Base-by-base conservation (phyloP, 2,888 invertebrate genomes). In the Scaptomyza flava region DNA sequence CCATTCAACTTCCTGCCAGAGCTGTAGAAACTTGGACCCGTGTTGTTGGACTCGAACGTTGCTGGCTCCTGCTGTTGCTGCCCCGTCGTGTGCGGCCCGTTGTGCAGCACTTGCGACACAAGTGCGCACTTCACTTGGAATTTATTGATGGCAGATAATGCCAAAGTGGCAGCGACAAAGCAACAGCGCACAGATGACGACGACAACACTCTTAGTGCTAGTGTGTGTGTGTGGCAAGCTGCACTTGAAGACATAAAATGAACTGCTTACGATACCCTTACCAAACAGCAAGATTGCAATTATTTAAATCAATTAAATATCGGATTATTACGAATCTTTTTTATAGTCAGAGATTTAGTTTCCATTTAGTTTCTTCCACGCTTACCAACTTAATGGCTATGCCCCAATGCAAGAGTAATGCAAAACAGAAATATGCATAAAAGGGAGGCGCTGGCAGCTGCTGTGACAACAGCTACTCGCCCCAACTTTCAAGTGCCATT, bases 111-210 rank as follows among this genome's bases (percentile, higher is more conserved):
- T 81, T 85, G 84, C 72, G 77, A 68, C 88, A 86, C 84, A 86
- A 85, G 88, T 86, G 85, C 79, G 76, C 85, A 83, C 85, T 85
- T 85, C 84, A 77, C 83, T 77, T 85, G 87, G 82, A 85, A 89
- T 82, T 88, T 89, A 89, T 89, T 89, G 90, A 89, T 89, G 87
- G 85, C 77, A 85, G 87, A 89, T 88, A 88, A 79, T 78, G 77
- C 75, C 77, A 65, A 88, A 85, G 88, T 86, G 87, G 76, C 84
- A 85, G 72, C 80, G 83, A 72, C 87, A 87, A 79, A 79, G 82
- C 80, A 85, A 77, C 68, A 76, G 58, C 74, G 68, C 59, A 75
- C 56, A 59, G 41, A 42, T 57, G 68, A 60, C 54, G 48, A 60
- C 54, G 43, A 45, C 59, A 47, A 68, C 53, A 33, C 12, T 42